These are phyloP conservation scores for Lysiphlebus fabarum DNA, from an alignment of 1,140 invertebrate species.

Conservation along the genomic window DNA sequence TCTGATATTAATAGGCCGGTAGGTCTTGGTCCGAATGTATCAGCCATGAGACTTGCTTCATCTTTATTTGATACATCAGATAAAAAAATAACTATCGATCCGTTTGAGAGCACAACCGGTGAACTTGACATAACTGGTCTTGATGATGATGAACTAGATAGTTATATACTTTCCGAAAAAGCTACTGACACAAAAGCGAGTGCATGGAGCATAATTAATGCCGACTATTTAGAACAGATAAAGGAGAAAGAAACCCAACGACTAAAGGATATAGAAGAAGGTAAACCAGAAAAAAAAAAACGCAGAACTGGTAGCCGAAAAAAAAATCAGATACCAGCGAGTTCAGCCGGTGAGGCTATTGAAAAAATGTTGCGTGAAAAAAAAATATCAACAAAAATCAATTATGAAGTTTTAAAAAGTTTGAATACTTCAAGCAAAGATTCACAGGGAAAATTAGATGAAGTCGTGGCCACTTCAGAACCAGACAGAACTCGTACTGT, in stretches of 20 bases:
- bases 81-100: not conserved
- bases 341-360: conserved; percentile 87
- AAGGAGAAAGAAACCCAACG: conserved; percentile 79
- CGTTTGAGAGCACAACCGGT: conserved; percentile 45
- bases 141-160: conserved; percentile 85
- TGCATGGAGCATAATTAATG: conserved; percentile 83
- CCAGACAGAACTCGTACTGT: not conserved
- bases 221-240: conserved; percentile 76
- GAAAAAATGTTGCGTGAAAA: conserved; percentile 94
- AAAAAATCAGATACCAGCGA: conserved; percentile 62
- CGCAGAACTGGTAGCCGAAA: conserved; percentile 63
- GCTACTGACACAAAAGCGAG: conserved; percentile 76
- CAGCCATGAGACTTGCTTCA: conserved; percentile 45
- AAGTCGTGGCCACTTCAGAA: not conserved
- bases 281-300: conserved; percentile 75
- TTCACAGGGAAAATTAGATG: not conserved
- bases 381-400: conserved; percentile 93
- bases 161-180: conserved; percentile 78
- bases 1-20: not conserved
- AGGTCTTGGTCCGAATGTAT: conserved; percentile 46
- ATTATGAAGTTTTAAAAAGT: conserved; percentile 93
- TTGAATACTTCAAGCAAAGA: conserved; percentile 58
- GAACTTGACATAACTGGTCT: conserved; percentile 78
- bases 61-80: conserved; percentile 8
- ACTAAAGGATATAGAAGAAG: conserved; percentile 72